Evolutionary conservation across 2,888 invertebrate species (phyloP), one percentile per base, ranked within the genome.

Genomic region (Tupiocoris notatus): DNA sequence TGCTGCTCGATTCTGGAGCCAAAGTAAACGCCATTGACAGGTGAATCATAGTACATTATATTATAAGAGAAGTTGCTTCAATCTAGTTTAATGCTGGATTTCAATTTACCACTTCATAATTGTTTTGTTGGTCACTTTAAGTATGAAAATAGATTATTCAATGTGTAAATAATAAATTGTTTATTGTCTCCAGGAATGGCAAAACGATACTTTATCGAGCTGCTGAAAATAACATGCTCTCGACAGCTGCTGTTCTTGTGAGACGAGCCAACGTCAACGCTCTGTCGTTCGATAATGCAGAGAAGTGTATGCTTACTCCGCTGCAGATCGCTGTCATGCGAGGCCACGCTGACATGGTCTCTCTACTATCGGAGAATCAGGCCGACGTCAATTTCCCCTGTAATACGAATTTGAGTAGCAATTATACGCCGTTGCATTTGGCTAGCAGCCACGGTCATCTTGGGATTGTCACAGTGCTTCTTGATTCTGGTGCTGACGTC

Each of bases 341-440:
- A 1, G 70, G 70, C 3, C 25, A 59, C 23, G 23, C 22, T 25
- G 61, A 58, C 21, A 59, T 70, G 24, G 39, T 59, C 9, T 25
- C 57, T 22, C 7, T 70, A 3, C 24, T 70, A 6, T 24, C 59
- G 9, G 23, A 57, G 9, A 6, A 70, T 9, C 58, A 59, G 0
- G 70, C 70, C 2, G 70, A 70, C 23, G 59, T 70, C 23, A 70
- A 70, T 23, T 58, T 70, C 58, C 70, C 70, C 1, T 70, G 70
- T 17, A 70, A 70, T 22, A 59, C 59, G 7, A 23, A 22, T 54
- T 18, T 73, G 17, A 63, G 64, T 1, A 54, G 56, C 18, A 64
- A 73, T 54, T 62, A 63, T 23, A 64, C 64, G 1, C 63, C 73
- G 16, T 62, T 73, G 20, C 63, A 73, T 39, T 18, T 64, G 17